These are phyloP conservation scores for Lonchura striata DNA, from an alignment of 2,113 vertebrate genomes.

Conservation along the genomic window DNA sequence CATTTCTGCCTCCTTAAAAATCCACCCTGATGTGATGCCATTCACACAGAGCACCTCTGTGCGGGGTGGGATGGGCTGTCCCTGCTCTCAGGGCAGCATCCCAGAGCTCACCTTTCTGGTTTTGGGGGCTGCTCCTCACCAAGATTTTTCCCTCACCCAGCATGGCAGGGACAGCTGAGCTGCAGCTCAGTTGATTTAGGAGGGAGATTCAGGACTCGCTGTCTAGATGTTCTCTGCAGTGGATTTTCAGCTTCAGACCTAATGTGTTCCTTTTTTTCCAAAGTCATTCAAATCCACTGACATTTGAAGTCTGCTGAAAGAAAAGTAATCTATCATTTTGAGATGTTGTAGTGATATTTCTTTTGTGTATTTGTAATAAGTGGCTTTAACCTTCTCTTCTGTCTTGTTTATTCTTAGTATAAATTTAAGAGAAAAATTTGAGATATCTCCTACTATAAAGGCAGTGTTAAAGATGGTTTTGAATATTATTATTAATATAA, in stretches of 20 bases:
- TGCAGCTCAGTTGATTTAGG: conserved; percentile 48
- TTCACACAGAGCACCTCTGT: background rate
- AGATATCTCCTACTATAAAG: background rate
- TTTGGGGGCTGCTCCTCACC: background rate
- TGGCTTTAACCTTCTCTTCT: background rate
- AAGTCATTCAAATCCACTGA: background rate
- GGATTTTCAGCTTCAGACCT: conserved; percentile 48
- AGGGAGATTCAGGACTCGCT: background rate
- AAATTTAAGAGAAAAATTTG: too few relatives aligned
- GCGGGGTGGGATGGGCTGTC: background rate
- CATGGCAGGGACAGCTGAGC: background rate
- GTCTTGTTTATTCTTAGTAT: conserved; percentile 19
- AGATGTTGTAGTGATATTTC: background rate
- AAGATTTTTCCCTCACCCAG: background rate
- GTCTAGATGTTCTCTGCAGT: conserved; percentile 47
- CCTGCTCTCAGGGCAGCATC: background rate
- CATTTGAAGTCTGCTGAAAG: background rate
- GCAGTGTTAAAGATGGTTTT: background rate
- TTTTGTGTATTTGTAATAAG: background rate
- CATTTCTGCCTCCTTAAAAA: background rate
- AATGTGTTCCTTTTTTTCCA: background rate
- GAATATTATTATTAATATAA: background rate
- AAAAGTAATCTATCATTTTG: background rate
- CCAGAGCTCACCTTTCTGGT: background rate
- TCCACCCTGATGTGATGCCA: rapidly evolving